A percentile compares a stretch with the other conserved stretches of the same genome.
Evolutionary conservation across 1,140 invertebrate species (phyloP).

Genomic region (Pseudobourletiella spinata): DNA sequence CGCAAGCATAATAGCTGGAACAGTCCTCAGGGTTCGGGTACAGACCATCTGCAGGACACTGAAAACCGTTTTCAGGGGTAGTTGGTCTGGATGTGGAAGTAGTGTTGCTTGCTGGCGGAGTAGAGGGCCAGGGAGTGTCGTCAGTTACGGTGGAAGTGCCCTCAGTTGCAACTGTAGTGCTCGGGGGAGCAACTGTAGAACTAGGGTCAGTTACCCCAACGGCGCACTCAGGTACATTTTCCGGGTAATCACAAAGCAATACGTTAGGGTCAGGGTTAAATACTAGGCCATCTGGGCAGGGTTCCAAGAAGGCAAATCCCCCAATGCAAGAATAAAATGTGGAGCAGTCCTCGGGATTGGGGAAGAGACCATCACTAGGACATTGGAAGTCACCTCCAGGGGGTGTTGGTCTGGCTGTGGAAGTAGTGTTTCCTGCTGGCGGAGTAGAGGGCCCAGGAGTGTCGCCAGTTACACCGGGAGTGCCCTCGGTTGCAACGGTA

Average conservation of each 20-base stretch:
- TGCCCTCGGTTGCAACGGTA: no score
- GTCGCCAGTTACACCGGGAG: not conserved
- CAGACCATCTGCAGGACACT: no score
- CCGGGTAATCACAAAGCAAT: not conserved
- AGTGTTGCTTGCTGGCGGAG: no score
- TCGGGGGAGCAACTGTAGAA: no score
- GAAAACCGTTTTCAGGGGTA: no score
- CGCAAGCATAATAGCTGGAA: not conserved
- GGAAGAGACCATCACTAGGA: not conserved
- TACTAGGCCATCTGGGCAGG: not conserved
- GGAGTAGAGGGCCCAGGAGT: not conserved
- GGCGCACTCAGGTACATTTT: not conserved
- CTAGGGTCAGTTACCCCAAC: no score
- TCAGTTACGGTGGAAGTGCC: no score
- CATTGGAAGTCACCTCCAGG: not conserved
- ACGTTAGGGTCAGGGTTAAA: not conserved
- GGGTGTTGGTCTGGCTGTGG: not conserved
- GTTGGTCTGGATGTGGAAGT: no score
- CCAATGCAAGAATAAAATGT: not conserved
- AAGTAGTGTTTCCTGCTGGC: not conserved
- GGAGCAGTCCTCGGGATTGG: not conserved
- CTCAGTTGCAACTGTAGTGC: no score
- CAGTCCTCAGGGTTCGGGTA: not conserved
- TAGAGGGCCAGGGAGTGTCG: no score
- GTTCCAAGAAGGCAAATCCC: not conserved